A percentile compares a stretch with the other conserved stretches of the same genome.
These are phyloP conservation scores for Limonius californicus DNA, from an alignment of 1,140 invertebrate species.

Conservation along the genomic window DNA sequence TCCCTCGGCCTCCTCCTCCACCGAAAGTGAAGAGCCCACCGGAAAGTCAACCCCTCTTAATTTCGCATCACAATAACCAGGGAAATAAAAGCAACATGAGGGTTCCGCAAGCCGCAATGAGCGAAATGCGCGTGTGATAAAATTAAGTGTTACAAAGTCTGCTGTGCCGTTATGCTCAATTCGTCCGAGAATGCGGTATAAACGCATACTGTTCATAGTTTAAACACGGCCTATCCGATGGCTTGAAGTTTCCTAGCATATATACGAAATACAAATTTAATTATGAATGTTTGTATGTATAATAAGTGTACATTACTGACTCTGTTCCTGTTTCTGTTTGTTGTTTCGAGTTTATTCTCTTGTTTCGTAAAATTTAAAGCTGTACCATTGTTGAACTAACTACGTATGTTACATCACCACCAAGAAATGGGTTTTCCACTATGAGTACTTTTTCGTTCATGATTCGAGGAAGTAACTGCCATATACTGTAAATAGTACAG, in stretches of 20 bases:
- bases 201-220: conserved; percentile 13
- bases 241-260: conserved; percentile 28
- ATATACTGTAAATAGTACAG: neutral
- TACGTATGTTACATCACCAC: neutral
- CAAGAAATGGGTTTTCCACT: neutral
- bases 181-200: conserved; percentile 11
- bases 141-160: conserved; percentile 20
- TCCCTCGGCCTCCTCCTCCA: conserved; percentile 52
- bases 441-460: neutral
- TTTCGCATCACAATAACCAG: conserved; percentile 35
- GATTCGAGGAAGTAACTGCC: neutral
- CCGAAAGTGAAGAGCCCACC: conserved; percentile 56
- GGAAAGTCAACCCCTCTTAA: conserved; percentile 55
- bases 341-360: conserved; percentile 8
- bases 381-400: neutral
- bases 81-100: conserved; percentile 47
- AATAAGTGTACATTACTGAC: conserved; percentile 25
- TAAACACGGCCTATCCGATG: conserved; percentile 22
- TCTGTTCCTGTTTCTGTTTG: conserved; percentile 13
- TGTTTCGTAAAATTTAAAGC: neutral
- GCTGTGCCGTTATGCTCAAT: conserved; percentile 20
- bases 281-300: conserved; percentile 36
- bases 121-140: conserved; percentile 82
- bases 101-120: conserved; percentile 71
- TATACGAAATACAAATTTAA: conserved; percentile 22